phyloP scores from a whole-genome alignment of 2,113 vertebrate genomes.

The Cryptomyrus ogoouensis region DNA sequence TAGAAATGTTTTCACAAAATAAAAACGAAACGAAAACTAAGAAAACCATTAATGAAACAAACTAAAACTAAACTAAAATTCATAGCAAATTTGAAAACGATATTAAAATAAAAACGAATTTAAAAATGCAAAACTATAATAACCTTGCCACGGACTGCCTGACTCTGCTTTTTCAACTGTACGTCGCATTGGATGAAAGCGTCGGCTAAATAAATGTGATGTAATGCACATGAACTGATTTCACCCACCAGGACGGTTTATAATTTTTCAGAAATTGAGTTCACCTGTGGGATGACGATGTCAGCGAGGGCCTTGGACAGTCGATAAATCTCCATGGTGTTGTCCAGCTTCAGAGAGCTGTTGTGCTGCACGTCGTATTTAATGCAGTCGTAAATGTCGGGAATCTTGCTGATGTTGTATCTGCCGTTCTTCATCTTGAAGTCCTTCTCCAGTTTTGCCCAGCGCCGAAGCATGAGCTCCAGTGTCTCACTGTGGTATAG shows the following conservation, averaged over 20 bases:
- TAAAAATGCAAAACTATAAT: too few species aligned
- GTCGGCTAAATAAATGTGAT: not conserved
- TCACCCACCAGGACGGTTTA: not conserved
- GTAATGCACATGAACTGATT: not conserved
- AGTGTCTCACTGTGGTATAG: conserved; percentile 83
- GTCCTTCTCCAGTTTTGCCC: conserved; percentile 83
- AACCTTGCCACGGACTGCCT: not conserved
- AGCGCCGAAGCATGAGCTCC: conserved; percentile 80
- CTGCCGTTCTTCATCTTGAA: conserved; percentile 84
- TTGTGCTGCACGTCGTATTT: conserved; percentile 87
- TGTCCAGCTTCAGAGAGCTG: conserved; percentile 73
- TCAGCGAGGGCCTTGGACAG: conserved; percentile 82
- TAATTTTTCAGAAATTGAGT: not conserved
- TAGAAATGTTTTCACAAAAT: too few species aligned
- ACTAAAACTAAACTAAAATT: too few species aligned
- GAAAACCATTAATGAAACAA: too few species aligned
- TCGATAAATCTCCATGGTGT: conserved; percentile 82
- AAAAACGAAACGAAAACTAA: too few species aligned
- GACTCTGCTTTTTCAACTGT: not conserved
- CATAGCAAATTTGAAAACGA: too few species aligned
- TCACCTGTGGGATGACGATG: conserved; percentile 85
- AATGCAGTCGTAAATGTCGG: conserved; percentile 86
- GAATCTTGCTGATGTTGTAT: conserved; percentile 86
- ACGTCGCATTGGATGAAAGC: not conserved
- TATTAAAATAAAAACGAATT: too few species aligned